Percentiles rank a stretch among this genome's conserved stretches.
Evolutionary conservation across 1,140 invertebrate genomes (phyloP).

Genomic region (Wiebesia pumilae): DNA sequence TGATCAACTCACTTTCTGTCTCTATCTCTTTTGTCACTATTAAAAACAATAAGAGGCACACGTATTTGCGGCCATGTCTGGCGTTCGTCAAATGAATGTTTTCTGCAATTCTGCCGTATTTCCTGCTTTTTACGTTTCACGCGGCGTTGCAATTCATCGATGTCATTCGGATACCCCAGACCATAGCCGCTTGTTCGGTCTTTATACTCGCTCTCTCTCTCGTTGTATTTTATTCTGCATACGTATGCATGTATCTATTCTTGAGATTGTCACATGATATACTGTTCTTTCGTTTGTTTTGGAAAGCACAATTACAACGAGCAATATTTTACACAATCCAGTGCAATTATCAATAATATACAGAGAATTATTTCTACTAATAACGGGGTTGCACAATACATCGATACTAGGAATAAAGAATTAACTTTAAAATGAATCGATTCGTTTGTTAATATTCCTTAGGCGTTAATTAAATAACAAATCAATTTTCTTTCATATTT

Average conservation of each 20-base stretch:
- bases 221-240: background rate
- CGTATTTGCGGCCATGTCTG: conserved; percentile 22
- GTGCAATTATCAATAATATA: background rate
- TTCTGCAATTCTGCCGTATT: background rate
- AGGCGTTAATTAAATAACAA: too few relatives aligned
- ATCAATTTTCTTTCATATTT: too few relatives aligned
- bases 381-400: background rate
- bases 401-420: background rate
- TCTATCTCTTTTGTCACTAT: background rate
- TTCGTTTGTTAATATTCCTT: background rate
- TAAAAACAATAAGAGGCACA: conserved; percentile 35
- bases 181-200: background rate
- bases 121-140: background rate
- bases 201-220: background rate
- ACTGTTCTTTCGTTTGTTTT: background rate
- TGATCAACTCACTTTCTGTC: background rate
- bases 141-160: background rate
- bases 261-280: background rate
- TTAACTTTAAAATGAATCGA: background rate
- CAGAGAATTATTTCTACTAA: background rate
- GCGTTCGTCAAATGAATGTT: background rate
- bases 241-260: background rate
- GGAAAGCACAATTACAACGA: background rate
- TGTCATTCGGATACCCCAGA: background rate
- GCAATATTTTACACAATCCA: background rate